A percentile compares a stretch with the other conserved stretches of the same genome.
phyloP scores from a whole-genome alignment of 2,888 invertebrate genomes.

The Campoletis raptor region DNA sequence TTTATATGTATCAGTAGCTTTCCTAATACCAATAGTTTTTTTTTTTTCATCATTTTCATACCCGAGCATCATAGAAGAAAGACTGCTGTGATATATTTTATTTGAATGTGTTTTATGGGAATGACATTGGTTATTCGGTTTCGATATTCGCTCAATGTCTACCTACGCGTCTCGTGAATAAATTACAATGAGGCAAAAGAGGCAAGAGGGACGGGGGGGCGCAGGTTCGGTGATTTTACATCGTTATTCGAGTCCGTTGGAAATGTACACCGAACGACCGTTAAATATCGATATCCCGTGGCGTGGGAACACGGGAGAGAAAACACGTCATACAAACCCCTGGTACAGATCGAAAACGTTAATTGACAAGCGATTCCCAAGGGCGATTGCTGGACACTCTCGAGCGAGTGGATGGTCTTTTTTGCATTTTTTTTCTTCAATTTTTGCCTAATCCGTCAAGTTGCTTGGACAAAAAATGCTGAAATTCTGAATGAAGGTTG shows the following conservation, averaged over 20 bases:
- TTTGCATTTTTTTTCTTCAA: constrained; percentile 3
- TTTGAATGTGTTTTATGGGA: constrained; percentile 23
- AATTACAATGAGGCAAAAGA: constrained; percentile 41
- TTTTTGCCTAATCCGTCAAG: constrained; percentile 33
- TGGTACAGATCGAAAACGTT: constrained; percentile 35
- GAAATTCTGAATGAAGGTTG: constrained; percentile 43
- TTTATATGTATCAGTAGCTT: not conserved
- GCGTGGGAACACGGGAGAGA: constrained; percentile 22
- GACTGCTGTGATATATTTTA: constrained; percentile 16
- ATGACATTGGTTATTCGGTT: constrained; percentile 33
- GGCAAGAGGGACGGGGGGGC: not conserved
- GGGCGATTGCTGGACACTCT: constrained; percentile 34
- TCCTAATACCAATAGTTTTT: not conserved
- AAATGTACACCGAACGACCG: constrained; percentile 57
- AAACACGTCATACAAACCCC: constrained; percentile 29
- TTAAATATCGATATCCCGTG: constrained; percentile 62
- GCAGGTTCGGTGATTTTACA: constrained; percentile 47
- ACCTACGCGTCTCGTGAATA: constrained; percentile 58
- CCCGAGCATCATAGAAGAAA: not conserved
- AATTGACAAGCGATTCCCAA: constrained; percentile 64
- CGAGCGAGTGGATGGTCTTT: constrained; percentile 23
- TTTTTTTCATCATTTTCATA: not conserved
- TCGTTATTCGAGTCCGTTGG: constrained; percentile 40
- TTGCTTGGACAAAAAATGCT: not conserved
- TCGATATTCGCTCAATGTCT: constrained; percentile 17